Evolutionary conservation across 2,888 invertebrate genomes (phyloP), one percentile per base, ranked within the genome.

Genomic region (Emmelina monodactyla): DNA sequence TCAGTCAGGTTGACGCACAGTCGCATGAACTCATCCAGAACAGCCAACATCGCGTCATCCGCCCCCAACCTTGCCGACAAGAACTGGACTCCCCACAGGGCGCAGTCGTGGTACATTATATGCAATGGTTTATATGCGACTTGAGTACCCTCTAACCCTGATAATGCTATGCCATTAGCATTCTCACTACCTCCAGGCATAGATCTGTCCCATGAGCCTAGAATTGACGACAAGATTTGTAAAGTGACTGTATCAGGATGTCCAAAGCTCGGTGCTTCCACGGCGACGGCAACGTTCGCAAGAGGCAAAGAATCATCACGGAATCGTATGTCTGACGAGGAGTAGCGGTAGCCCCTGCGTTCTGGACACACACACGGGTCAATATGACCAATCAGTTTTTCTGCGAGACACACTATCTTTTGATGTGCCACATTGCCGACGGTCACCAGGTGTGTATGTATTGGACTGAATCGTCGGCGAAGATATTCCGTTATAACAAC

Each of bases 31-130:
- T 92, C 89, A 14, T 79, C 68, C 62, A 91, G 91, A 14, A 94
- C 72, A 42, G 87, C 83, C 56, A 66, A 84, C 22, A 90, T 55
- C 87, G 91, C 88, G 43, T 88, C 83, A 49, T 88, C 87, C 39
- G 85, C 75, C 42, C 85, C 79, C 52, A 88, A 51, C 4, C 85
- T 85, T 42, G 88, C 87, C 34, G 86, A 86, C 1, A 93, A 87
- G 48, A 89, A 94, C 59, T 95, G 93, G 22, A 92, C 83, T 9
- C 96, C 96, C 94, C 97, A 97, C 2, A 99, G 83, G 10, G 97
- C 97, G 10, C 97, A 97, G 59, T 99, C 98, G 60, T 94, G 94
- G 76, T 99, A 99, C 63, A 92, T 92, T 2, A 97, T 94, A 67
- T 96, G 94, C 72, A 99, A 97, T 13, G 94, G 88, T 69, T 95